These are phyloP conservation scores for Taeniopygia guttata DNA, from an alignment of 2,797 vertebrate species.

Conservation along the genomic window DNA sequence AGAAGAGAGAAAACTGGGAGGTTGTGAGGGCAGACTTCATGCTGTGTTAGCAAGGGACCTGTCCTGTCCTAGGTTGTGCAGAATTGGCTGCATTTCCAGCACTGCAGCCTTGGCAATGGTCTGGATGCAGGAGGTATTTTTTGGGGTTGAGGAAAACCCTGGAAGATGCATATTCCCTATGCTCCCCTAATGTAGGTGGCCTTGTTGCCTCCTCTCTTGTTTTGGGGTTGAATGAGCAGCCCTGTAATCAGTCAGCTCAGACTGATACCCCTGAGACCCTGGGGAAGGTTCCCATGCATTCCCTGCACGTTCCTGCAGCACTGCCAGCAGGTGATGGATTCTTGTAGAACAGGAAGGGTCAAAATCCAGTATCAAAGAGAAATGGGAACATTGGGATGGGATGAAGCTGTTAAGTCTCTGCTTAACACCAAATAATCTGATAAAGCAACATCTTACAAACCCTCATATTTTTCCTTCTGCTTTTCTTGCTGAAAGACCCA, in stretches of 20 bases:
- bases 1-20: background rate
- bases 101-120: background rate
- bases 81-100: background rate
- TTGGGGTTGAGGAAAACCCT: background rate
- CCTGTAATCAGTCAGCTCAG: background rate
- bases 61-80: background rate
- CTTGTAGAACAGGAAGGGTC: background rate
- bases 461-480: accelerated
- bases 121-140: background rate
- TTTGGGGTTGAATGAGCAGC: background rate
- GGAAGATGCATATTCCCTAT: background rate
- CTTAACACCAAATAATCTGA: background rate
- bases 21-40: background rate
- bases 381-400: background rate
- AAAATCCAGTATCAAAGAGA: background rate
- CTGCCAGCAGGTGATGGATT: background rate
- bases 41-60: accelerated
- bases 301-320: accelerated
- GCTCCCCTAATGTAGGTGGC: background rate
- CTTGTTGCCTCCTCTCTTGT: background rate
- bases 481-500: background rate
- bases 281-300: background rate
- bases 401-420: background rate
- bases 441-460: accelerated
- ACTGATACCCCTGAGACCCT: background rate